A percentile compares a stretch with the other conserved stretches of the same genome.
Evolutionary conservation across 2,888 invertebrate species (phyloP).

Genomic region (Tinea trinotella): DNA sequence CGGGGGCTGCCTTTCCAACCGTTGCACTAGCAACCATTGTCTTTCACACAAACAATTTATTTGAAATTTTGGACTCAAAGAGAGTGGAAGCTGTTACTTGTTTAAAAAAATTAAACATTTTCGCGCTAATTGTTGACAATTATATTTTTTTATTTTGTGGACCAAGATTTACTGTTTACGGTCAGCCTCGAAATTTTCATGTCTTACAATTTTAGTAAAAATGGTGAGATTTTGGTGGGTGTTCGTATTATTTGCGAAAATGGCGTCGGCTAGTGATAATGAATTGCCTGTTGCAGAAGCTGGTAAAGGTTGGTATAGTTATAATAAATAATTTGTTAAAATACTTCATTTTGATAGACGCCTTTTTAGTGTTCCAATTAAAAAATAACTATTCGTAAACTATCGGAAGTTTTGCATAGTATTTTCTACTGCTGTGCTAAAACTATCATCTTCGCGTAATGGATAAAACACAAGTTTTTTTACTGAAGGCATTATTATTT

Average conservation of each 20-base stretch:
- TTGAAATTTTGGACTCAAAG: slow-evolving; percentile 47
- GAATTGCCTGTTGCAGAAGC: slow-evolving; percentile 42
- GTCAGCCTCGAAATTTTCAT: slow-evolving; percentile 35
- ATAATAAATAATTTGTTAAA: too few relatives aligned
- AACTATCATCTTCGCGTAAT: too few relatives aligned
- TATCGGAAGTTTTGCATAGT: too few relatives aligned
- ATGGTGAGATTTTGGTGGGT: slow-evolving; percentile 70
- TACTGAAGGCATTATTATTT: too few relatives aligned
- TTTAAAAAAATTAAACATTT: too few relatives aligned
- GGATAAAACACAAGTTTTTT: too few relatives aligned
- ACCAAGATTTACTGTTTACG: slow-evolving; percentile 1
- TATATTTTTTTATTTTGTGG: neutral
- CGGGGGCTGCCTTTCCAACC: slow-evolving; percentile 5
- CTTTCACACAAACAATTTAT: slow-evolving; percentile 35
- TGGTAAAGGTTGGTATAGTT: slow-evolving; percentile 50
- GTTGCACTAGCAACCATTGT: slow-evolving; percentile 31
- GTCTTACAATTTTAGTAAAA: slow-evolving; percentile 48
- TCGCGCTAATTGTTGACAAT: slow-evolving; percentile 10
- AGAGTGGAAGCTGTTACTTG: slow-evolving; percentile 40
- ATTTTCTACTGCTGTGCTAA: too few relatives aligned
- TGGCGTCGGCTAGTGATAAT: slow-evolving; percentile 60
- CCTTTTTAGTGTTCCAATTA: too few relatives aligned
- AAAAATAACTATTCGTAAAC: too few relatives aligned
- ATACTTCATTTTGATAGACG: neutral
- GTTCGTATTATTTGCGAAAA: slow-evolving; percentile 63